Evolutionary conservation across 1,140 invertebrate genomes (phyloP).

Genomic region (Maniola jurtina): DNA sequence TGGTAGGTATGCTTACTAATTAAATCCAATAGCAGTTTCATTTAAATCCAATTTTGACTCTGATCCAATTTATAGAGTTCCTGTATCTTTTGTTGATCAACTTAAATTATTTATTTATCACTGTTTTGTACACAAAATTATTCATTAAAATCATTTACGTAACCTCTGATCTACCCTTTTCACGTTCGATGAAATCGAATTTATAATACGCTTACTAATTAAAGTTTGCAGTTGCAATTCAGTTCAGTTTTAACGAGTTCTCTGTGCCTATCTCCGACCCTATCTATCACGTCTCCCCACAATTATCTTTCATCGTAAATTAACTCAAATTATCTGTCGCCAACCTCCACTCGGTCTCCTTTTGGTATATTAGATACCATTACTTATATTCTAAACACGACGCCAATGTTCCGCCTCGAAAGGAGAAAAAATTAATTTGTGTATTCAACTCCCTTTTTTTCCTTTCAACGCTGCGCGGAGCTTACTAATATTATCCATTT

Average conservation of each 20-base stretch:
- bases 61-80: not conserved
- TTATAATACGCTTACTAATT: constrained; percentile 34
- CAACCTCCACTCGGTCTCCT: constrained; percentile 22
- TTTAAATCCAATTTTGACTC: not conserved
- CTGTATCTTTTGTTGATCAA: too few relatives aligned
- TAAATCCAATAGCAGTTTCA: too few relatives aligned
- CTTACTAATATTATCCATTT: constrained; percentile 11
- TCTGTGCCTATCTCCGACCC: constrained; percentile 36
- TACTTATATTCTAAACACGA: constrained; percentile 40
- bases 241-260: constrained; percentile 44
- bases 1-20: too few relatives aligned
- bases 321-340: constrained; percentile 55
- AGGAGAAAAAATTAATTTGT: constrained; percentile 31
- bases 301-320: constrained; percentile 62
- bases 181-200: constrained; percentile 7
- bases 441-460: constrained; percentile 14
- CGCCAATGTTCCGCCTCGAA: constrained; percentile 31
- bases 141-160: not conserved
- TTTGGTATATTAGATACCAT: constrained; percentile 37
- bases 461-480: constrained; percentile 7
- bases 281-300: constrained; percentile 40
- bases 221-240: constrained; percentile 42
- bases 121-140: not conserved
- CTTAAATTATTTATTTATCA: not conserved
- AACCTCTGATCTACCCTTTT: not conserved